Conservation (phyloP, 2,797 vertebrate genomes). For the Tenualosa thibaudeaui region DNA sequence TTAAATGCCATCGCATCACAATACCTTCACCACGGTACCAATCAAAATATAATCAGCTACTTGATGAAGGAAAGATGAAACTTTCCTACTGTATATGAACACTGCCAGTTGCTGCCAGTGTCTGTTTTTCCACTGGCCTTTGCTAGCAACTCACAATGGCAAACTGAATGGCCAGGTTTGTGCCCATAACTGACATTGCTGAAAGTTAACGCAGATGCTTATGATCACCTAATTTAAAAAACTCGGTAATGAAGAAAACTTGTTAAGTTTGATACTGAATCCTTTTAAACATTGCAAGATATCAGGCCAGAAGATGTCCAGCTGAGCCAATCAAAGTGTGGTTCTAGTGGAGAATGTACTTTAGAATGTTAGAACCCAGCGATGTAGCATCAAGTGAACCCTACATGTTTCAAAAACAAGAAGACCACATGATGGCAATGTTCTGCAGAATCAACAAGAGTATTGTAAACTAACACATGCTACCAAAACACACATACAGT, state of each 20-base stretch:
- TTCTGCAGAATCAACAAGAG: constrained; percentile 10
- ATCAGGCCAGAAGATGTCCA: background rate
- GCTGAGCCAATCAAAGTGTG: background rate
- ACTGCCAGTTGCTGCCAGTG: background rate
- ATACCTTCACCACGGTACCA: background rate
- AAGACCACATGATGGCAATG: background rate
- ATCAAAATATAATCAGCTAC: background rate
- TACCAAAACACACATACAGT: constrained; percentile 11
- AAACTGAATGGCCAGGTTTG: background rate
- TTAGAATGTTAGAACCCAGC: background rate
- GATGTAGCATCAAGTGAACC: background rate
- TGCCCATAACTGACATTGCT: background rate
- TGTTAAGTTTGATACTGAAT: background rate
- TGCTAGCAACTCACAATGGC: background rate
- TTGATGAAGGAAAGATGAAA: background rate
- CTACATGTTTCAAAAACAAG: background rate
- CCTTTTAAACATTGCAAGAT: background rate
- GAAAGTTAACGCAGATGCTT: background rate
- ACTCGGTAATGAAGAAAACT: background rate
- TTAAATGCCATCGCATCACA: background rate
- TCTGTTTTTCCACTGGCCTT: background rate
- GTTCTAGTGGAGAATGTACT: background rate
- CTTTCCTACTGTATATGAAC: background rate
- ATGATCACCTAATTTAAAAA: background rate
- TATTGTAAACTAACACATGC: background rate